Base-by-base conservation (phyloP, 2,113 vertebrate species). In the Rhineura floridana region DNA sequence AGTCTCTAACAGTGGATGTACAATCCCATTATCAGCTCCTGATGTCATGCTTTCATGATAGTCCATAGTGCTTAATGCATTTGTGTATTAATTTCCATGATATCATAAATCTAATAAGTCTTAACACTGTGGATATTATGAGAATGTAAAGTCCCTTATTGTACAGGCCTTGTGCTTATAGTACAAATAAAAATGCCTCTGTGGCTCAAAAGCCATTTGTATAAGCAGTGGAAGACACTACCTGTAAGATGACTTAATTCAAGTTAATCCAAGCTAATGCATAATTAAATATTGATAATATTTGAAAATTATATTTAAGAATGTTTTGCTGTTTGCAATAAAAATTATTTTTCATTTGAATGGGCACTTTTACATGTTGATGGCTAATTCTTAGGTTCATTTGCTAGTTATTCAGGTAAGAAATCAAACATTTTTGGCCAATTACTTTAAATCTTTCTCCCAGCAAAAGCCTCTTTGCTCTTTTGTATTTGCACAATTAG, bases 251-350 rank as follows among this genome's bases (percentile, higher is more conserved):
- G 81, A 87, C 88, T 93, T 95, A 77, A 92, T 85, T 93, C 91
- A 92, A 87, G 89, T 93, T 95, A 95, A 83, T 92, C 90, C 73
- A 92, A 87, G 89, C 92, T 95, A 95, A 83, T 92, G 90, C 73
- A 30, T 93, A 88, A 92, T 91, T 91, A 69, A 73, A 90, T 75
- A 76, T 87, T 86, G 17, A 73, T 92, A 3, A 81, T 44, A 84
- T 84, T n/a, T 59, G 50, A 73, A 59, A 76, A 87, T 88, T 92
- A 90, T 78, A 93, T 91, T 94, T 91, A 88, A 78, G 83, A 28
- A 76, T 91, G 72, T 83, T 92, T 85, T 93, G 2, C 87, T 95
- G 52, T 90, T 6, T 76, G 63, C 13, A 90, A 91, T 42, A 89
- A 86, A 85, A 82, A 81, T 70, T 87, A 81, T 0, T 88, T 91